phyloP scores from a whole-genome alignment of 53 echinoderm and acorn worm genomes.

The Temnopleurus reevesii region DNA sequence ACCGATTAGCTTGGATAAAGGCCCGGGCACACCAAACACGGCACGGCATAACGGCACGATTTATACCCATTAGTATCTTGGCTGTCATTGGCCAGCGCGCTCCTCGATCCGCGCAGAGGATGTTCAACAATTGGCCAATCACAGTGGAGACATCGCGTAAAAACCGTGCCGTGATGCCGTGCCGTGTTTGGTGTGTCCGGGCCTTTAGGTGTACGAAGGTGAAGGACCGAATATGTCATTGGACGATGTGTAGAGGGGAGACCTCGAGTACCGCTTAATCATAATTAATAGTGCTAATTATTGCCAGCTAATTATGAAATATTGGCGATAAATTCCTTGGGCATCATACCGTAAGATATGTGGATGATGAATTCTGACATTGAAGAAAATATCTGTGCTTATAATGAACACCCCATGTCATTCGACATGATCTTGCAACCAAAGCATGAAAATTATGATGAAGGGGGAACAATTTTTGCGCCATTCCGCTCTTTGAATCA shows the following conservation, averaged over 20 bases:
- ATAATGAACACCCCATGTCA: not conserved
- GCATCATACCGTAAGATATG: no score
- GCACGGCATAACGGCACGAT: no score
- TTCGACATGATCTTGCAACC: not conserved
- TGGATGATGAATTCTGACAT: not conserved
- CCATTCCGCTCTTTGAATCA: no score
- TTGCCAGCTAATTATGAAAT: not conserved
- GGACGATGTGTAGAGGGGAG: not conserved
- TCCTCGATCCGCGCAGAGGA: no score
- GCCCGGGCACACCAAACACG: no score
- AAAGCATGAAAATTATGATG: not conserved
- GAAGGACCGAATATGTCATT: not conserved
- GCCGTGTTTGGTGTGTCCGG: no score
- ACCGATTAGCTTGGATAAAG: no score
- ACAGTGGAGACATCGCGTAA: no score
- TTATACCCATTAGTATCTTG: no score
- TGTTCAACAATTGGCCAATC: no score
- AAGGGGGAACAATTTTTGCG: not conserved
- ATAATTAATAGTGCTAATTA: not conserved
- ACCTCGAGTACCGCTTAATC: not conserved
- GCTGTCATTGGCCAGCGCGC: no score
- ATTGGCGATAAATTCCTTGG: not conserved
- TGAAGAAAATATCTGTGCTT: not conserved
- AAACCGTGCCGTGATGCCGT: no score
- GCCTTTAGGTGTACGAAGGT: not conserved